Percentiles rank a stretch among this genome's conserved stretches.
Conservation (phyloP, 2,888 invertebrate species). For the Tenodera sinensis region DNA sequence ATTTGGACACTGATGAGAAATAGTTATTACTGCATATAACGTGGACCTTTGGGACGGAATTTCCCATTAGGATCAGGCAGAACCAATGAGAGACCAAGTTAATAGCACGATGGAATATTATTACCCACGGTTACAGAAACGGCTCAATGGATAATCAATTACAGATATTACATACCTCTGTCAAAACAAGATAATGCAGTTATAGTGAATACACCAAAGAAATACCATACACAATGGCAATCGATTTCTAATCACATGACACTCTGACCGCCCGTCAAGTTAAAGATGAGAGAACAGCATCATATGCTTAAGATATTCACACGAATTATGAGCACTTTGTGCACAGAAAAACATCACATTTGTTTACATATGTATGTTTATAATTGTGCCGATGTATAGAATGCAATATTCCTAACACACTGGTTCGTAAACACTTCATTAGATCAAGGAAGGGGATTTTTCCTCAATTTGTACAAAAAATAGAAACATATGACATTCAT, state of each 20-base stretch:
- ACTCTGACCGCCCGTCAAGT: not conserved
- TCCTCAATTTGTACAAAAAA: no score
- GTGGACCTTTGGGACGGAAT: not conserved
- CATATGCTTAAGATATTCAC: no score
- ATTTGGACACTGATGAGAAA: not conserved
- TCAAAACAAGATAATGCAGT: not conserved
- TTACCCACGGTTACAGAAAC: not conserved
- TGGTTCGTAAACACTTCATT: no score
- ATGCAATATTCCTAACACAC: no score
- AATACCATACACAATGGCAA: not conserved
- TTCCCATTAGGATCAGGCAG: not conserved
- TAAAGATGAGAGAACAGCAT: not conserved
- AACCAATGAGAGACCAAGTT: not conserved
- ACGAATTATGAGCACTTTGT: no score
- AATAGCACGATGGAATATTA: not conserved
- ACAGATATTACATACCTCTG: not conserved
- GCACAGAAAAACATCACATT: no score
- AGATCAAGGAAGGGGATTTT: no score
- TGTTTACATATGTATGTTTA: no score
- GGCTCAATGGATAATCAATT: not conserved
- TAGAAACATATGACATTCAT: no score
- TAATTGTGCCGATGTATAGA: no score
- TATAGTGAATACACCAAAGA: not conserved
- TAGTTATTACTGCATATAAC: not conserved
- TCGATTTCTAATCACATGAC: not conserved